phyloP scores from a whole-genome alignment of 2,888 invertebrate species.

The Callyntrura guangdongensis region DNA sequence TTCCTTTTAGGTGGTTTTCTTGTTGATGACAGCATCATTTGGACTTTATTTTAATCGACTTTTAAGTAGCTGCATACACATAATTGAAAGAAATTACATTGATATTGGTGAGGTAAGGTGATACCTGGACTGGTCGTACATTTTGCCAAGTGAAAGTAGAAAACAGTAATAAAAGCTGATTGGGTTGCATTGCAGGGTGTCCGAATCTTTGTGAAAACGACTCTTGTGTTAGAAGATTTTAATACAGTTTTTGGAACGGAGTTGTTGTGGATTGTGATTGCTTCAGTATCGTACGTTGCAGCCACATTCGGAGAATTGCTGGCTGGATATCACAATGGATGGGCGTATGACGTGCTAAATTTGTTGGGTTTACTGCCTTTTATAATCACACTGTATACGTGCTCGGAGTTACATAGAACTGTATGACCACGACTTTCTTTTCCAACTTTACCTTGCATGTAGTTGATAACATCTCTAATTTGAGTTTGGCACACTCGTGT shows the following conservation, averaged over 20 bases:
- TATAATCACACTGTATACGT: slow-evolving; percentile 18
- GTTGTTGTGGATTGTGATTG: slow-evolving; percentile 62
- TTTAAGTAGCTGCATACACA: slow-evolving; percentile 13
- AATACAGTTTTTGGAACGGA: slow-evolving; percentile 56
- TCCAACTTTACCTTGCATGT: too few species aligned
- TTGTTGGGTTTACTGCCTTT: slow-evolving; percentile 32
- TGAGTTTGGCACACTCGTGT: too few species aligned
- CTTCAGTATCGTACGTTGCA: slow-evolving; percentile 42
- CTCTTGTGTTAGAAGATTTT: slow-evolving; percentile 49
- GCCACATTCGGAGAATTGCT: slow-evolving; percentile 47
- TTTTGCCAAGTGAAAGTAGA: background rate
- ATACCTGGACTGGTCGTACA: background rate
- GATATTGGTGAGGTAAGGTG: slow-evolving; percentile 39
- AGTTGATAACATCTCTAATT: too few species aligned
- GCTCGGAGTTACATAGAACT: slow-evolving; percentile 57
- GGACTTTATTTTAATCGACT: slow-evolving; percentile 59
- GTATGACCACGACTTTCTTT: too few species aligned
- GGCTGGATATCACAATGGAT: background rate
- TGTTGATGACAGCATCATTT: slow-evolving; percentile 37
- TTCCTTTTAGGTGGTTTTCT: slow-evolving; percentile 33
- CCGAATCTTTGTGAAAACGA: slow-evolving; percentile 37
- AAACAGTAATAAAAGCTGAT: too few species aligned
- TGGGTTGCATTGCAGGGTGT: slow-evolving; percentile 20
- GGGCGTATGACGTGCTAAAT: slow-evolving; percentile 42
- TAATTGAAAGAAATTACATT: slow-evolving; percentile 11